Percentiles rank a stretch among this genome's conserved stretches.
These are phyloP conservation scores for Pogonognathellus flavescens DNA, from an alignment of 1,140 invertebrate species.

Conservation along the genomic window DNA sequence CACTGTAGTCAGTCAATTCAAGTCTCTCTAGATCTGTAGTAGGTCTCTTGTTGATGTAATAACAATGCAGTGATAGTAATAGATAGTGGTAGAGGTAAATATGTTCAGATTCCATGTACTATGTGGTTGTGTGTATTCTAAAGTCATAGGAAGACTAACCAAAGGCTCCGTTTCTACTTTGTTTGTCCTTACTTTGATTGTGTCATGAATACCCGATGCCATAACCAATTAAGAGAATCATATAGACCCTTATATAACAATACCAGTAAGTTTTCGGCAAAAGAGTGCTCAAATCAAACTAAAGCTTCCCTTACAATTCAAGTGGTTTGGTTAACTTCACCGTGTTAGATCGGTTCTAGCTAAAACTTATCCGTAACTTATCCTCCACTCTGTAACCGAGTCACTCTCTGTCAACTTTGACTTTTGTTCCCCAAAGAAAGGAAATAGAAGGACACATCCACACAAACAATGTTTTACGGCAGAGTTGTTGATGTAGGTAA, in stretches of 20 bases:
- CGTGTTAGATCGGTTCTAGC: neutral
- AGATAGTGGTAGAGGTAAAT: neutral
- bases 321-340: slow-evolving; percentile 17
- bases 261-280: neutral
- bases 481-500: too few relatives aligned
- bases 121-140: neutral
- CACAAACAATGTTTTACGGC: too few relatives aligned
- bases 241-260: neutral
- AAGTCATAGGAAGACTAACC: neutral
- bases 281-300: neutral
- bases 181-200: slow-evolving; percentile 53
- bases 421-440: neutral
- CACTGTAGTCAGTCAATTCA: too few relatives aligned
- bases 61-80: too few relatives aligned
- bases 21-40: too few relatives aligned
- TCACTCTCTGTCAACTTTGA: slow-evolving; percentile 8
- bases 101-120: neutral
- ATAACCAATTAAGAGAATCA: neutral
- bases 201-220: slow-evolving; percentile 63
- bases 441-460: too few relatives aligned
- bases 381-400: slow-evolving; percentile 12
- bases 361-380: slow-evolving; percentile 3
- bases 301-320: slow-evolving; percentile 2
- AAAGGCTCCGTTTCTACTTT: slow-evolving; percentile 47
- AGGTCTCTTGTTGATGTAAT: too few relatives aligned